Percentiles rank a stretch among this genome's conserved stretches.
Evolutionary conservation across 2,113 vertebrate genomes (phyloP).

Genomic region (Coptodon bakossiorum): DNA sequence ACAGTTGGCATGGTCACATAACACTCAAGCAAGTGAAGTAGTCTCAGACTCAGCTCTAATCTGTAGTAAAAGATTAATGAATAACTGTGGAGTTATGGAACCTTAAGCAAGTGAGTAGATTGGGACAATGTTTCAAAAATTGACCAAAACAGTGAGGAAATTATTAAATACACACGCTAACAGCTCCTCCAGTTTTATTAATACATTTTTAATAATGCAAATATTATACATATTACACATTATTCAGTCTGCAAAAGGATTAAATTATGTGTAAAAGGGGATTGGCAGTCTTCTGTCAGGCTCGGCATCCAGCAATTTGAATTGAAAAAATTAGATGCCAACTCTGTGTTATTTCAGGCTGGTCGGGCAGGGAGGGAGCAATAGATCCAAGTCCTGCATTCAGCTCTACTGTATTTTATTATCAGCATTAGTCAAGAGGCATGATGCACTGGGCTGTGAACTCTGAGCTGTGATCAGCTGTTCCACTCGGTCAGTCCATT

Average conservation of each 20-base stretch:
- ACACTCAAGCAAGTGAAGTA: neutral
- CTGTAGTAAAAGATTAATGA: neutral
- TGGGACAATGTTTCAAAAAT: neutral
- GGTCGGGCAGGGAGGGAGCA: neutral
- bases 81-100: neutral
- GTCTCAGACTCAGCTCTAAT: neutral
- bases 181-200: neutral
- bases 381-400: neutral
- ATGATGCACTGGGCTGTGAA: constrained; percentile 7
- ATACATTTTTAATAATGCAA: neutral
- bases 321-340: neutral
- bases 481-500: constrained; percentile 40
- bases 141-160: neutral
- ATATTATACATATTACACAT: neutral
- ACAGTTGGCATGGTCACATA: neutral
- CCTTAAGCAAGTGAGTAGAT: neutral
- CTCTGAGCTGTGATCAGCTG: constrained; percentile 54
- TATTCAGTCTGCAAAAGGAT: neutral
- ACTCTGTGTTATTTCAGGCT: neutral
- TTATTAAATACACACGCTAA: neutral
- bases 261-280: neutral
- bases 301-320: neutral
- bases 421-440: constrained; percentile 6
- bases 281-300: neutral
- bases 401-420: constrained; percentile 13